Conservation (phyloP, 2,888 invertebrate genomes). For the Cancer borealis region DNA sequence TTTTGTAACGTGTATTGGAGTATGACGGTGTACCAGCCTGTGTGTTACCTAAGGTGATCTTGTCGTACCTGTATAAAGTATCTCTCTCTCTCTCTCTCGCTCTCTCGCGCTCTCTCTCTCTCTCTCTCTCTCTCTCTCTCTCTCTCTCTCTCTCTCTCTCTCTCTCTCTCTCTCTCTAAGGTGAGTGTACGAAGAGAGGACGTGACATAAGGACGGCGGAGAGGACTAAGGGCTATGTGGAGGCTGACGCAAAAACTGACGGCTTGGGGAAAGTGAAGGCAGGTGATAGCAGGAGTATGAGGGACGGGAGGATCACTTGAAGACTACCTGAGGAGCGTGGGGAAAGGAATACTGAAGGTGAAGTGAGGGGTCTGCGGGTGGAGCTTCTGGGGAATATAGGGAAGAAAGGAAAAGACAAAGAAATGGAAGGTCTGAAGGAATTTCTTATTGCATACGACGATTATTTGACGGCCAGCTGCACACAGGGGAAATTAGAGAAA, state of each 20-base stretch:
- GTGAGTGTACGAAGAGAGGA: not conserved
- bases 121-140: slow-evolving; percentile 20
- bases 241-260: not conserved
- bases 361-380: not conserved
- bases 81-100: not conserved
- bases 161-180: not conserved
- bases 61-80: not conserved
- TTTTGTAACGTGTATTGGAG: not conserved
- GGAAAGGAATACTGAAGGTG: not conserved
- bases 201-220: not conserved
- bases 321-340: not conserved
- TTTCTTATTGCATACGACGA: slow-evolving; percentile 2
- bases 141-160: slow-evolving; percentile 20
- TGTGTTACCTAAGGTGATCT: not conserved
- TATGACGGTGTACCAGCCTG: not conserved
- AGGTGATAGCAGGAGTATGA: not conserved
- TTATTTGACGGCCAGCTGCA: not conserved
- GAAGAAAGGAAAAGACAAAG: not conserved
- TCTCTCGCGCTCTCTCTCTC: not conserved
- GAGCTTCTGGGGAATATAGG: not conserved
- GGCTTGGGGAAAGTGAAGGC: not conserved
- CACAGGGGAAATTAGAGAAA: slow-evolving; percentile 23
- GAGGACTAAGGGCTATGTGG: not conserved
- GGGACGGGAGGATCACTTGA: not conserved
- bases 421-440: not conserved